Conservation (phyloP, 2,797 vertebrate species). For the Pteropus rufus region DNA sequence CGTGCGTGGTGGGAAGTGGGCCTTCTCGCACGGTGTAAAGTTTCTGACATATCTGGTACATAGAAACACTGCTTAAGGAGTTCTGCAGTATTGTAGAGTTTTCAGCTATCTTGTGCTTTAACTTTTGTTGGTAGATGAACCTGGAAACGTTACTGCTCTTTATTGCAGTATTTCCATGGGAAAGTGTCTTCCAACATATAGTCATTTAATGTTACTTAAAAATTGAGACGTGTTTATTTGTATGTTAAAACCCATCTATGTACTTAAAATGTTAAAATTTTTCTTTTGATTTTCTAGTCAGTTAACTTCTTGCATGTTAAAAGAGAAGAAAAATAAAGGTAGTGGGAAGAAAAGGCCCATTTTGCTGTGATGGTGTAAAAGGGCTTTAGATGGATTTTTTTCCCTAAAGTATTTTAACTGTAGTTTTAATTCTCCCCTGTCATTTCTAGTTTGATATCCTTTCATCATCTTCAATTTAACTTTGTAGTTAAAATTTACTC, state of each 20-base stretch:
- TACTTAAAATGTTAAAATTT: constrained; percentile 4
- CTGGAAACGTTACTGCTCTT: not conserved
- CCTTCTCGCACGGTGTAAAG: fast-evolving
- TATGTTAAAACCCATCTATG: not conserved
- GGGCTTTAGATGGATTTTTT: not conserved
- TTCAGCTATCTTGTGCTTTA: not conserved
- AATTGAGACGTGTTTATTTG: not conserved
- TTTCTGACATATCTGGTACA: not conserved
- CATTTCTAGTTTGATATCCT: not conserved
- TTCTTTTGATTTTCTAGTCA: constrained; percentile 12
- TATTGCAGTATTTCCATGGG: not conserved
- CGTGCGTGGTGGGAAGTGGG: not conserved
- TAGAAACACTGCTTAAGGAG: not conserved
- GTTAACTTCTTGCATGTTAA: constrained; percentile 12
- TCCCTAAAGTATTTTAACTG: not conserved
- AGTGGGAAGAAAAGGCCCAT: not conserved
- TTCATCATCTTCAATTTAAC: not conserved
- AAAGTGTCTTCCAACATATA: not conserved
- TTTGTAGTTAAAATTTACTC: constrained; percentile 39
- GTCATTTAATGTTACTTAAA: not conserved
- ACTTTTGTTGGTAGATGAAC: not conserved
- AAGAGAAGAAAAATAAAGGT: not conserved
- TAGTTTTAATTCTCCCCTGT: not conserved
- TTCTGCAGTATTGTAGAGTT: not conserved
- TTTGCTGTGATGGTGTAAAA: not conserved